Percentiles rank a stretch among this genome's conserved stretches.
Evolutionary conservation across 2,888 invertebrate species (phyloP).

Genomic region (Phalera bucephala): DNA sequence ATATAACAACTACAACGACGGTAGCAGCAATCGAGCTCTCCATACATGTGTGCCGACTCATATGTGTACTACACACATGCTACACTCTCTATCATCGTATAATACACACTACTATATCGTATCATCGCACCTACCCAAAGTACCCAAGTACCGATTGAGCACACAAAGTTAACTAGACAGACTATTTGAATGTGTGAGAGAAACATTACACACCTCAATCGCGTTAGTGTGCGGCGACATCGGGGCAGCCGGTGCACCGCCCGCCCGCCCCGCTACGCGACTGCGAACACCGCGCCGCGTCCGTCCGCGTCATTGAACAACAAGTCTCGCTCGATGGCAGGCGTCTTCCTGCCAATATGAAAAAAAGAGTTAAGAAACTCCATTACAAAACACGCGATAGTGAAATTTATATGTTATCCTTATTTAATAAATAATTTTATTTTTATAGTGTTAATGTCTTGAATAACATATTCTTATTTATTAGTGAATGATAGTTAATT

Average conservation of each 20-base stretch:
- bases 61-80: constrained; percentile 55
- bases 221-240: constrained; percentile 70
- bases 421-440: constrained; percentile 76
- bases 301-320: constrained; percentile 81
- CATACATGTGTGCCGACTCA: constrained; percentile 60
- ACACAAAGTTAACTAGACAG: constrained; percentile 76
- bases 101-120: constrained; percentile 58
- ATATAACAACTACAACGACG: constrained; percentile 64
- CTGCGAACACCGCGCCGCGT: constrained; percentile 73
- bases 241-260: constrained; percentile 80
- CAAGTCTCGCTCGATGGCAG: constrained; percentile 82
- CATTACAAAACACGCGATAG: constrained; percentile 76
- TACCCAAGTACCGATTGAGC: constrained; percentile 60
- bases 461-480: constrained; percentile 75
- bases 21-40: constrained; percentile 73
- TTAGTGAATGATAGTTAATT: constrained; percentile 80
- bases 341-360: constrained; percentile 81
- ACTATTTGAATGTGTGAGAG: constrained; percentile 56
- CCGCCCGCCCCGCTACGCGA: constrained; percentile 76
- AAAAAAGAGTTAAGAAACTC: constrained; percentile 75
- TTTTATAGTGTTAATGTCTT: constrained; percentile 78
- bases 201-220: constrained; percentile 48
- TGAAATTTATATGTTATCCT: constrained; percentile 76
- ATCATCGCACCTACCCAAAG: constrained; percentile 56
- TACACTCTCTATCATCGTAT: constrained; percentile 54